These are phyloP conservation scores for Galbula dea DNA, from an alignment of 2,113 vertebrate species.

Conservation along the genomic window DNA sequence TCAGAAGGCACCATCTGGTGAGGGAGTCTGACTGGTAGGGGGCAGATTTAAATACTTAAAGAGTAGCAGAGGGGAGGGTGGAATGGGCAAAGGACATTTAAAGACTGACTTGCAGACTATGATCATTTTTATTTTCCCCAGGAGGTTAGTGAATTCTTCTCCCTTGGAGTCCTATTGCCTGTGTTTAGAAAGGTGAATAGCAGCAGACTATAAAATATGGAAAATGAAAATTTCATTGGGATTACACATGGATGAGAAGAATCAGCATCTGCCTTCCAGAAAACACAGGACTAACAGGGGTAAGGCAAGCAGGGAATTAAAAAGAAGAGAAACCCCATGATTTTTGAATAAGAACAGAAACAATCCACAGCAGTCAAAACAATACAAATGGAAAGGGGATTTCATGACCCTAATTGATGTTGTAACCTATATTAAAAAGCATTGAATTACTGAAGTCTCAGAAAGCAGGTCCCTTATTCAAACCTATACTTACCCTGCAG, in stretches of 20 bases:
- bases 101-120: constrained; percentile 50
- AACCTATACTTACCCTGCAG: not conserved
- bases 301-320: not conserved
- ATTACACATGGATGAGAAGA: constrained; percentile 59
- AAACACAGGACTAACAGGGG: not conserved
- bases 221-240: constrained; percentile 58
- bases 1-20: constrained; percentile 64
- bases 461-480: not conserved
- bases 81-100: constrained; percentile 54
- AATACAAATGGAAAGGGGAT: not conserved
- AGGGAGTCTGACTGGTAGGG: constrained; percentile 54
- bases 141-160: constrained; percentile 57
- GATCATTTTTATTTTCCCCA: constrained; percentile 63
- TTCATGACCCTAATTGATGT: not conserved
- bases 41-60: constrained; percentile 69
- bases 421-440: not conserved
- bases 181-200: constrained; percentile 62
- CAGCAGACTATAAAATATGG: constrained; percentile 49
- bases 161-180: constrained; percentile 41
- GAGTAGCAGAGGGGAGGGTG: constrained; percentile 47
- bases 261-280: constrained; percentile 48
- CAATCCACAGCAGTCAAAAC: not conserved
- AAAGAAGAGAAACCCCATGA: not conserved
- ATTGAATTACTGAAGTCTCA: not conserved
- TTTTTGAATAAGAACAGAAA: not conserved